Evolutionary conservation across 92 coral and sea anemone species (phyloP), one percentile per base, ranked within the genome.

Genomic region (Montipora capitata): DNA sequence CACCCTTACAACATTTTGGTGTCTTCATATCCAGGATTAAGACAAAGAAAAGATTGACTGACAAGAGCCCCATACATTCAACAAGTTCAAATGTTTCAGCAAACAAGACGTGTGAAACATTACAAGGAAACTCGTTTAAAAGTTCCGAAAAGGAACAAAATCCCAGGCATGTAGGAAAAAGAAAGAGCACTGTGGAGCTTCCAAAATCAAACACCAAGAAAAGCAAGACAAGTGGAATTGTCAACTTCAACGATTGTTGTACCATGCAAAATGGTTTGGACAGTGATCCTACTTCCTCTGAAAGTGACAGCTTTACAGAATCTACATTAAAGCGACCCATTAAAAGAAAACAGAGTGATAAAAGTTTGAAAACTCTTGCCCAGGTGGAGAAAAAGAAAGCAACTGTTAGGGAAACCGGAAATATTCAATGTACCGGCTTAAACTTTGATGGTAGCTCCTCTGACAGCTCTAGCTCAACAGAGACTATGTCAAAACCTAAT

Each of bases 241-340:
- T 40, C 8, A 78, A 10, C 11, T 27, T 18, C 6, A 58, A 58
- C 58, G 59, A 12, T 16, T 2, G 8, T 73, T 9, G 18, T 17
- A 5, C 40, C 17, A 1, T 7, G 8, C 68, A 79, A 48, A 27
- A 44, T 45, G 61, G 35, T 44, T 40, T 79, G 7, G 40, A 15
- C 12, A 68, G 77, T 9, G 54, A n/a, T 15, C n/a, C 40, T 49
- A 27, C 11, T 68, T 65, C 65, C 48, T 67, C 64, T 38, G 64
- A 80, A 44, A 67, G 75, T 39, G 66, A 74, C 39, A 81, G 76
- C 64, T 52, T 57, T 4, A 5, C 74, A 18, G 74, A 79, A 15
- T 44, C 84, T 12, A 42, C 61, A 1, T 44, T 41, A 10, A 18
- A 56, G 66, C 59, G 10, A 8, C 61, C 61, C 61, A 8, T 7